phyloP scores from a whole-genome alignment of 2,113 vertebrate species.

The Geococcyx californianus region DNA sequence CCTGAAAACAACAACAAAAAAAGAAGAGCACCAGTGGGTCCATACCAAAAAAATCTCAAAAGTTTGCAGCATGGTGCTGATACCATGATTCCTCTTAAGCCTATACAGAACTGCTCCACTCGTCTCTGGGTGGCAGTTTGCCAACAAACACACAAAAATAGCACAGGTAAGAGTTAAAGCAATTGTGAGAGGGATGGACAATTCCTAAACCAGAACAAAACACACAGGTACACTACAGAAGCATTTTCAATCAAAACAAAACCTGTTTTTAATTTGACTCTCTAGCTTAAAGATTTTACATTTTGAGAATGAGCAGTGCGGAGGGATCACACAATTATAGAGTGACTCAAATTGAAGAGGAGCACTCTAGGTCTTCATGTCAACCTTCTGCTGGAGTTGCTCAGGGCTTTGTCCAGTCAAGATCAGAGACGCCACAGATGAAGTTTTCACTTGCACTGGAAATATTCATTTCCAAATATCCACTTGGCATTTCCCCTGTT shows the following conservation, averaged over 20 bases:
- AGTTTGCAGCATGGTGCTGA: neutral
- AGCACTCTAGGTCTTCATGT: neutral
- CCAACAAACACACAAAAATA: neutral
- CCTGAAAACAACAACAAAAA: neutral
- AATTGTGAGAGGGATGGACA: neutral
- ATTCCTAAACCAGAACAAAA: neutral
- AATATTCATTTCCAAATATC: neutral
- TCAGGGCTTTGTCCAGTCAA: neutral
- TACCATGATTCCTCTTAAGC: neutral
- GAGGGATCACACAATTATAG: neutral
- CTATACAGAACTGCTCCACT: neutral
- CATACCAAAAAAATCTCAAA: neutral
- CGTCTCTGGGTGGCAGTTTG: neutral
- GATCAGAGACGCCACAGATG: neutral
- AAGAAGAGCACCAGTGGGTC: neutral
- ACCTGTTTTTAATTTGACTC: neutral
- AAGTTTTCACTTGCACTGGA: neutral
- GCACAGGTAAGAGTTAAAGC: neutral
- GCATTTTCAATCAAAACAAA: neutral
- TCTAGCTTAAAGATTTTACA: neutral
- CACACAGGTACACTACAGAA: neutral
- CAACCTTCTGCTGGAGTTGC: neutral
- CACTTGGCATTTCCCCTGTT: neutral
- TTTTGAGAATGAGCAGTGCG: neutral
- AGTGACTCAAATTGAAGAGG: neutral